Conservation (phyloP, 2,888 invertebrate species). For the Argyra leucocephala region DNA sequence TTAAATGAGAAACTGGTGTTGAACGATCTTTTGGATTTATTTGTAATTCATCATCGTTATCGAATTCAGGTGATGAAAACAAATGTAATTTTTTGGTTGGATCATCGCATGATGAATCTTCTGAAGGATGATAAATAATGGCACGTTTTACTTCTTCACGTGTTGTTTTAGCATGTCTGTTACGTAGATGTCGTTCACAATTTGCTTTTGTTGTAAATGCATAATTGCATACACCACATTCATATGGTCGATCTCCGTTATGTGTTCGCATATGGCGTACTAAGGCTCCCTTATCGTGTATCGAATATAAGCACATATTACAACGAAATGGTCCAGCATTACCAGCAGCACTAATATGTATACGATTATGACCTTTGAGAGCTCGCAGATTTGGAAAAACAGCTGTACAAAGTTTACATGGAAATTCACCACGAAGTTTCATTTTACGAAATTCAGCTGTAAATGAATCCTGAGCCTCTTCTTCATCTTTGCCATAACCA, state of each 20-base stretch:
- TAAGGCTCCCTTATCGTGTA: constrained; percentile 78
- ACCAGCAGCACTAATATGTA: constrained; percentile 68
- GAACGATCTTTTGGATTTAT: constrained; percentile 32
- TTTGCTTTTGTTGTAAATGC: constrained; percentile 97
- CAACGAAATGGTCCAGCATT: constrained; percentile 77
- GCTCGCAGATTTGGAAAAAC: constrained; percentile 82
- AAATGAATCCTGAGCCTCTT: constrained; percentile 74
- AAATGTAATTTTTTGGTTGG: constrained; percentile 48
- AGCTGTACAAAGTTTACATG: constrained; percentile 78
- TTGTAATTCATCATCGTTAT: constrained; percentile 39
- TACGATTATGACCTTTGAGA: constrained; percentile 81
- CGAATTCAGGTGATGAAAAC: constrained; percentile 48
- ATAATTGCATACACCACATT: constrained; percentile 89
- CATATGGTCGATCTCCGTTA: constrained; percentile 90
- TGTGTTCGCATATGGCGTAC: constrained; percentile 88
- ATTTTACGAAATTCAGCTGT: constrained; percentile 78
- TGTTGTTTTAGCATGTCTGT: constrained; percentile 76
- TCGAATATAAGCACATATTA: constrained; percentile 83
- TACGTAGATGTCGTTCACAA: constrained; percentile 87
- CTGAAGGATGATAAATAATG: constrained; percentile 78
- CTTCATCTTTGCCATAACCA: constrained; percentile 47
- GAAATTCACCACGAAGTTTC: constrained; percentile 82
- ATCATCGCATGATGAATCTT: constrained; percentile 73
- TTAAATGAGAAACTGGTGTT: constrained; percentile 45
- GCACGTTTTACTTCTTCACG: constrained; percentile 81